Evolutionary conservation across 2,888 invertebrate genomes (phyloP).

Genomic region (Prosapia bicincta): DNA sequence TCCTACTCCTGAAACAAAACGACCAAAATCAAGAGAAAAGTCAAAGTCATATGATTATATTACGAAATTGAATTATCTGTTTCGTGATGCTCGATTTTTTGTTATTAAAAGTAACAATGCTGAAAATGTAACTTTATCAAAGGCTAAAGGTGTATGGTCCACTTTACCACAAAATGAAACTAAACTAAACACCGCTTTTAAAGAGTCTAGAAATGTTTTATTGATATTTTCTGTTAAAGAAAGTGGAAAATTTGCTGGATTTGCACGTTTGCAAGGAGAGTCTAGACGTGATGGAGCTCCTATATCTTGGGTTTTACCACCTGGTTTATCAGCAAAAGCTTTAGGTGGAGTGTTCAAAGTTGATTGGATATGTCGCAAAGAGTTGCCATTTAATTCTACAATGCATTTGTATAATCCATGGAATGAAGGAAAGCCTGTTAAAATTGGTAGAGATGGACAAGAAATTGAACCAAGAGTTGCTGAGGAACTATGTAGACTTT

Average conservation of each 20-base stretch:
- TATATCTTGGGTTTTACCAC: constrained; percentile 91
- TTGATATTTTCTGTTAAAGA: constrained; percentile 97
- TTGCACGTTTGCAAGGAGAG: constrained; percentile 85
- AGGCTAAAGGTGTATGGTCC: constrained; percentile 96
- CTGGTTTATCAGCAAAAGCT: constrained; percentile 87
- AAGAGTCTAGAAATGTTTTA: constrained; percentile 89
- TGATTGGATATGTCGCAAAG: constrained; percentile 96
- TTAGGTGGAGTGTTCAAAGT: constrained; percentile 94
- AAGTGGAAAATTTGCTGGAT: constrained; percentile 93
- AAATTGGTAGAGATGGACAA: constrained; percentile 98
- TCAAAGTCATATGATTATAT: constrained; percentile 72
- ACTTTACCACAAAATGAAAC: constrained; percentile 96
- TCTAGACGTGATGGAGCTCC: constrained; percentile 87
- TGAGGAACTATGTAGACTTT: constrained; percentile 88
- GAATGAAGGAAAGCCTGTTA: constrained; percentile 98
- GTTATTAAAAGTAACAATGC: constrained; percentile 97
- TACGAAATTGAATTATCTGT: constrained; percentile 89
- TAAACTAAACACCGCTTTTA: constrained; percentile 90
- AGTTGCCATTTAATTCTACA: constrained; percentile 88
- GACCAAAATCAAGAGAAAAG: constrained; percentile 46
- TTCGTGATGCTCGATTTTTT: constrained; percentile 91
- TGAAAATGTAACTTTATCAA: constrained; percentile 92
- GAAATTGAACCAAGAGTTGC: constrained; percentile 96
- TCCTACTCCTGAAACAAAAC: constrained; percentile 46
- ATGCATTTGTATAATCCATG: constrained; percentile 93